phyloP scores from a whole-genome alignment of 1,140 invertebrate genomes.

The Euura saliciscinereae region DNA sequence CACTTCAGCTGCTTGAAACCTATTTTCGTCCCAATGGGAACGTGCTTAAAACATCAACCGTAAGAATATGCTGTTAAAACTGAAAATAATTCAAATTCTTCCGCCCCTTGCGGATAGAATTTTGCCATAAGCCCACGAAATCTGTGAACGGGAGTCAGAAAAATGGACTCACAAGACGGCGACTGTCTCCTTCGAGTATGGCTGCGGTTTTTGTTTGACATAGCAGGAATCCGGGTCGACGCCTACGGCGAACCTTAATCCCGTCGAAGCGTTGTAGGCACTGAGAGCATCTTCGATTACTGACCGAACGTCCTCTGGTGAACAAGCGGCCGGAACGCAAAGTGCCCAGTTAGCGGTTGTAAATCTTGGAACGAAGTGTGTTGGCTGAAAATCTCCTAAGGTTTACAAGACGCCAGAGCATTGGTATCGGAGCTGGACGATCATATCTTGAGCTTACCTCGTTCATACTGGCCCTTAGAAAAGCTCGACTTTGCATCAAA shows the following conservation, averaged over 20 bases:
- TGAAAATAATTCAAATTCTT: neutral
- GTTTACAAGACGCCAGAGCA: neutral
- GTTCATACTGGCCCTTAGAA: constrained; percentile 65
- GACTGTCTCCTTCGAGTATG: constrained; percentile 54
- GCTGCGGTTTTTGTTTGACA: constrained; percentile 51
- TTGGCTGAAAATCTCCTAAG: constrained; percentile 59
- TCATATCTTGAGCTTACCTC: constrained; percentile 63
- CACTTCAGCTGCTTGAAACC: neutral
- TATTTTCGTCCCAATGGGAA: constrained; percentile 7
- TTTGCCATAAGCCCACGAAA: neutral
- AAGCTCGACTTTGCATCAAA: constrained; percentile 65
- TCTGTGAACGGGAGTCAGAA: neutral
- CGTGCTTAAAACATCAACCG: neutral
- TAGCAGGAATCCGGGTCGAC: constrained; percentile 67
- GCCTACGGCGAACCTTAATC: constrained; percentile 63
- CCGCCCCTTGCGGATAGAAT: neutral
- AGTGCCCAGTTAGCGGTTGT: constrained; percentile 72
- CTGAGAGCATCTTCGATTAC: constrained; percentile 63
- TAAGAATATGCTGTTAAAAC: neutral
- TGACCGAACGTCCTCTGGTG: constrained; percentile 62
- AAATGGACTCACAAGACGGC: constrained; percentile 50
- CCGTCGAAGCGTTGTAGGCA: constrained; percentile 63
- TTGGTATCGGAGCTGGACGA: neutral
- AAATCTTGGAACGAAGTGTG: constrained; percentile 73
- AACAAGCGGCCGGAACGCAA: constrained; percentile 70